A percentile compares a stretch with the other conserved stretches of the same genome.
Evolutionary conservation across 1,140 invertebrate genomes (phyloP).

Genomic region (Nephotettix cincticeps): DNA sequence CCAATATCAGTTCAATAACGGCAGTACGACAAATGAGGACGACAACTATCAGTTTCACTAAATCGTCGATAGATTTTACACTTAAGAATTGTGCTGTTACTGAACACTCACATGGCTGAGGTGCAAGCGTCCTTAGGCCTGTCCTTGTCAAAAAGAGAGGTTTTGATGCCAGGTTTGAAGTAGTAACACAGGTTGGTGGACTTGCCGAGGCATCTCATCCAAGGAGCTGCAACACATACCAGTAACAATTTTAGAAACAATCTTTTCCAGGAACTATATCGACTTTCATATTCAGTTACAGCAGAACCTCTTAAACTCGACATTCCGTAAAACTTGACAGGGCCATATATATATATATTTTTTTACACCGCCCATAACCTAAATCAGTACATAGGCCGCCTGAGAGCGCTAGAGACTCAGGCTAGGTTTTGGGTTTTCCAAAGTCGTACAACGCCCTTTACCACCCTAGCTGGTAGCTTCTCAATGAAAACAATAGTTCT

Average conservation of each 20-base stretch:
- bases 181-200: conserved; percentile 52
- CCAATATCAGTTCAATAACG: no score
- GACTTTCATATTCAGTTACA: background rate
- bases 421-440: no score
- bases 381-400: no score
- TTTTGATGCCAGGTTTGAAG: conserved; percentile 48
- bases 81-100: no score
- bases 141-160: conserved; percentile 50
- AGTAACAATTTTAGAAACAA: background rate
- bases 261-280: background rate
- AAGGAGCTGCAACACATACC: conserved; percentile 46
- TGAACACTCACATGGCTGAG: background rate
- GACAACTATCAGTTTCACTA: no score
- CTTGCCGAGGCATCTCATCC: conserved; percentile 54
- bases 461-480: background rate
- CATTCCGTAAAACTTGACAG: no score
- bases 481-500: background rate
- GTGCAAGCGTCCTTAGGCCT: conserved; percentile 37
- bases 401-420: no score
- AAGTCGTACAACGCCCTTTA: background rate
- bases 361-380: no score
- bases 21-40: no score
- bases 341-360: background rate
- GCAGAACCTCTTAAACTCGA: no score
- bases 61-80: no score